Evolutionary conservation across 1,140 invertebrate species (phyloP).

Genomic region (Centruroides vittatus): DNA sequence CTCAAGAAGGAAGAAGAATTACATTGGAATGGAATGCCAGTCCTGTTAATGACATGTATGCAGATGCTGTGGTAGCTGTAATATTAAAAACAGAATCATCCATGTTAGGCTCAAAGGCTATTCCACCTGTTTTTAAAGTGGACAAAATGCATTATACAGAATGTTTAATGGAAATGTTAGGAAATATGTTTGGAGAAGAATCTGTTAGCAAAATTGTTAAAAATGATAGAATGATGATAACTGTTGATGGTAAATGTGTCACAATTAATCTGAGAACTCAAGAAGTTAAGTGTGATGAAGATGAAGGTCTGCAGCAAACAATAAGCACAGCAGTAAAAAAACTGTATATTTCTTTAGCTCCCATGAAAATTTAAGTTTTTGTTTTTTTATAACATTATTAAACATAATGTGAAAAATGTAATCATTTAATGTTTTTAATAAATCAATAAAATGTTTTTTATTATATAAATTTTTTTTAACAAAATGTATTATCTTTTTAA

Average conservation of each 20-base stretch:
- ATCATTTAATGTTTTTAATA: no score
- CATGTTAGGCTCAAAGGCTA: not conserved
- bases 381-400: not conserved
- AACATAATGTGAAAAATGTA: no score
- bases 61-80: constrained; percentile 77
- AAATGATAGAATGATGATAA: constrained; percentile 72
- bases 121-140: constrained; percentile 8
- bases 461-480: no score
- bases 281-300: constrained; percentile 63
- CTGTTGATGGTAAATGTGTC: constrained; percentile 67
- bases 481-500: no score
- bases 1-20: constrained; percentile 66
- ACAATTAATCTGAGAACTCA: constrained; percentile 69
- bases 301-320: constrained; percentile 66
- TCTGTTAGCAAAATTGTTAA: constrained; percentile 89
- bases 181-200: constrained; percentile 89
- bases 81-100: constrained; percentile 17
- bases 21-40: constrained; percentile 86
- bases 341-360: constrained; percentile 67
- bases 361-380: constrained; percentile 23
- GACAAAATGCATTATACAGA: constrained; percentile 41
- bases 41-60: constrained; percentile 95
- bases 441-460: no score
- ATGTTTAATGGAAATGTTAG: constrained; percentile 79
- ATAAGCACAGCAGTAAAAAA: constrained; percentile 72